Conservation (phyloP, 2,113 vertebrate genomes). For the Merops nubicus region DNA sequence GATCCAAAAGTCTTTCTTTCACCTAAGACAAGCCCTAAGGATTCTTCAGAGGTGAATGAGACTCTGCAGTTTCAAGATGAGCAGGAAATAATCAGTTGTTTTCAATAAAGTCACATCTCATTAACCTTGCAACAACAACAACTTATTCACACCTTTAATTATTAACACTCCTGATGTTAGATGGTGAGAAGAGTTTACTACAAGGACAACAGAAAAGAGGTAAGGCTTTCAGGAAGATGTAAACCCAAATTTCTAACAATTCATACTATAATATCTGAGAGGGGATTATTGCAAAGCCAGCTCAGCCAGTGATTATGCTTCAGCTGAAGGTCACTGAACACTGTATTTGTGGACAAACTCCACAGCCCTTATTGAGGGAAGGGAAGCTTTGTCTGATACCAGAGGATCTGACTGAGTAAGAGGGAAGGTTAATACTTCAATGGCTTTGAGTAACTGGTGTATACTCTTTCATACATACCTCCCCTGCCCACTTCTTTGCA, state of each 20-base stretch:
- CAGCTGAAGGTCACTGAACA: neutral
- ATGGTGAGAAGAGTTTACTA: neutral
- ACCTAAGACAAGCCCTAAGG: neutral
- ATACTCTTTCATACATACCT: constrained; percentile 60
- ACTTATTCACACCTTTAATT: neutral
- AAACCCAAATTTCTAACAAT: neutral
- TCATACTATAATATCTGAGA: neutral
- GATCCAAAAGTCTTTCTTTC: neutral
- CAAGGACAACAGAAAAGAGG: neutral
- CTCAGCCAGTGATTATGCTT: neutral
- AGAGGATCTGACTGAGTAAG: neutral
- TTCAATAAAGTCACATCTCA: neutral
- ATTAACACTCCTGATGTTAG: neutral
- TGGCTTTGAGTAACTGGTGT: neutral
- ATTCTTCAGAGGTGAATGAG: neutral
- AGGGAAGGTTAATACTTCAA: neutral
- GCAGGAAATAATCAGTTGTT: constrained; percentile 7
- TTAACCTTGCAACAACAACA: constrained; percentile 8
- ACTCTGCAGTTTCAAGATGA: neutral
- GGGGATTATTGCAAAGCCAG: neutral
- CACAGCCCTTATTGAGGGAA: neutral
- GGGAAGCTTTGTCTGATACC: neutral
- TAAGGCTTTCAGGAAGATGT: neutral
- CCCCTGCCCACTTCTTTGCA: constrained; percentile 64
- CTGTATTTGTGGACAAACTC: neutral